A percentile compares a stretch with the other conserved stretches of the same genome.
These are phyloP conservation scores for Coenobita brevimanus DNA, from an alignment of 1,140 invertebrate species.

Conservation along the genomic window DNA sequence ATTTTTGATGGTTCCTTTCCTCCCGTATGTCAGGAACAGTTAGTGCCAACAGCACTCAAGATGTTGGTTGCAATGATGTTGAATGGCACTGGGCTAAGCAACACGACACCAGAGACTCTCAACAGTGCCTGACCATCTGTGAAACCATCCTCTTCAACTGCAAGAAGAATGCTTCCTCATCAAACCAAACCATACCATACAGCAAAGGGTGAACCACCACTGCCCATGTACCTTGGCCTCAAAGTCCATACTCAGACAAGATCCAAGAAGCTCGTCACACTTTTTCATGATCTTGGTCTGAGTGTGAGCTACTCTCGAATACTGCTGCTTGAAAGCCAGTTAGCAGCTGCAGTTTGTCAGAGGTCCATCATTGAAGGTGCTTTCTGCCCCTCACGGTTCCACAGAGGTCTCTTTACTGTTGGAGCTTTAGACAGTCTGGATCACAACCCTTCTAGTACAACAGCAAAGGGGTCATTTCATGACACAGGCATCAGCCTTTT, in stretches of 20 bases:
- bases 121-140: background rate
- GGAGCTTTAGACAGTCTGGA: too few relatives aligned
- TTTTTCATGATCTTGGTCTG: background rate
- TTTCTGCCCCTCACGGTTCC: too few relatives aligned
- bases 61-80: constrained; percentile 25
- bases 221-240: background rate
- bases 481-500: too few relatives aligned
- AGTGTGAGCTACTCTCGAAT: constrained; percentile 6
- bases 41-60: constrained; percentile 13
- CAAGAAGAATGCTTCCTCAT: background rate
- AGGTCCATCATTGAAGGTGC: too few relatives aligned
- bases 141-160: background rate
- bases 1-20: background rate
- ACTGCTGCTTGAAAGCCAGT: constrained; percentile 25
- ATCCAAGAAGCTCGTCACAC: constrained; percentile 3
- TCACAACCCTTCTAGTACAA: too few relatives aligned
- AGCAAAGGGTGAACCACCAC: background rate
- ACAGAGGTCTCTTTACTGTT: too few relatives aligned
- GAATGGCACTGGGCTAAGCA: constrained; percentile 1
- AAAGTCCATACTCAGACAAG: background rate
- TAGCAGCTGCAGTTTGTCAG: too few relatives aligned
- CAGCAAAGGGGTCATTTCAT: too few relatives aligned
- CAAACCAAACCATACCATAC: background rate
- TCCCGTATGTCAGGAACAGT: background rate
- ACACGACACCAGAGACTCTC: background rate